Base-by-base conservation (phyloP, 2,888 invertebrate genomes). In the Xanthia icteritia region DNA sequence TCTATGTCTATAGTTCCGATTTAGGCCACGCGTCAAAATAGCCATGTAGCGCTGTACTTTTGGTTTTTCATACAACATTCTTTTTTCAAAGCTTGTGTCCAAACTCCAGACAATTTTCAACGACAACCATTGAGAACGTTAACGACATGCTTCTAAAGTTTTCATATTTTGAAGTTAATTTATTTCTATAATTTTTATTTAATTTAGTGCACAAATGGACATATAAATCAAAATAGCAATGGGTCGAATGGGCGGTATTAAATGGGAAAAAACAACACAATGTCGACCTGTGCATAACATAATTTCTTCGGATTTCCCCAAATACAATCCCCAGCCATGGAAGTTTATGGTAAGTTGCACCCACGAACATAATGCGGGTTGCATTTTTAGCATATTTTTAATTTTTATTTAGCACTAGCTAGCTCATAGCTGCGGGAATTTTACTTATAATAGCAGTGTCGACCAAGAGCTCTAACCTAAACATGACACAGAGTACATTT, bases 291-390 rank as follows among this genome's bases (percentile, higher is more conserved):
- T 94, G 58, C 97, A 97, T 87, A 97, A 97, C 85, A 97, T 97
- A 31, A 96, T 97, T 76, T 97, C 97, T 20, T 97, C 97, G 0
- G 96, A 97, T 92, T 97, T 96, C 88, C 95, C 96, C 23, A 97
- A 93, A 89, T 96, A 96, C 81, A 90, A 92, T 88, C 97, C 96
- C 51, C 95, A 94, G 77, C 97, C 97, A n/a, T 96, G 97, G 94
- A 97, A 97, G 89, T 97, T 96, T 90, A 96, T 96, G 93, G 97
- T 97, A 93, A 89, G 92, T 72, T 13, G 13, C 48, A 51, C 3
- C 23, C 5, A 42, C 5, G 23, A 9, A 58, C 65, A 48, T 42
- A n/a, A n/a, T n/a, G n/a, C n/a, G n/a, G n/a, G n/a, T n/a, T n/a
- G n/a, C n/a, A n/a, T n/a, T n/a, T n/a, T n/a, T n/a, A n/a, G n/a